Conservation (phyloP, 2,113 vertebrate genomes). For the Aythya baeri region DNA sequence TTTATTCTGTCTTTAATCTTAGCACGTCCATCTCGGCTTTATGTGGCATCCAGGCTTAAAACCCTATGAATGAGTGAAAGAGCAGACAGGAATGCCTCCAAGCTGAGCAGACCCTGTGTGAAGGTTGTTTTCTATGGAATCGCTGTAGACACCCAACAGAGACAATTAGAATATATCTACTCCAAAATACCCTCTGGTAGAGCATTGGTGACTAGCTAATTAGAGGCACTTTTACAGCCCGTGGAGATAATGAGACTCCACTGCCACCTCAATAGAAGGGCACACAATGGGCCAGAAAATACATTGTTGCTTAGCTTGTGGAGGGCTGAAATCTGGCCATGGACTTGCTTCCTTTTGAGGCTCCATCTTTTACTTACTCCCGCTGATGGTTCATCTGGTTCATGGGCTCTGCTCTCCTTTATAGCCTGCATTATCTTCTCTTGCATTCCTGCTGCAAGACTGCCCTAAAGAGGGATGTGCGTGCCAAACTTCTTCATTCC, state of each 20-base stretch:
- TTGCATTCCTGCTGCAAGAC: background rate
- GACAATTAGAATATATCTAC: conserved; percentile 75
- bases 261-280: conserved; percentile 54
- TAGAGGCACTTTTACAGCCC: conserved; percentile 68
- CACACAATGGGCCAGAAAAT: conserved; percentile 66
- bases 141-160: conserved; percentile 60
- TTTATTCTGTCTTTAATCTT: conserved; percentile 71
- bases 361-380: background rate
- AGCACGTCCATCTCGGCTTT: conserved; percentile 47
- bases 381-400: background rate
- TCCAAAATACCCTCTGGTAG: conserved; percentile 71
- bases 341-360: background rate
- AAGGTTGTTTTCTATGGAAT: conserved; percentile 73
- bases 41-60: conserved; percentile 51
- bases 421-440: background rate
- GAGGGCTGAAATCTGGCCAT: conserved; percentile 29
- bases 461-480: background rate
- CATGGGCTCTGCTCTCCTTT: background rate
- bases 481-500: background rate
- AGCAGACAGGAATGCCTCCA: conserved; percentile 58
- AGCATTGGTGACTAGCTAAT: conserved; percentile 70
- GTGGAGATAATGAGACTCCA: conserved; percentile 62
- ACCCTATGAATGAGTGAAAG: conserved; percentile 53
- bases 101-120: conserved; percentile 56
- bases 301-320: conserved; percentile 25